Base-by-base conservation (phyloP, 2,113 vertebrate genomes). In the Callipepla squamata region DNA sequence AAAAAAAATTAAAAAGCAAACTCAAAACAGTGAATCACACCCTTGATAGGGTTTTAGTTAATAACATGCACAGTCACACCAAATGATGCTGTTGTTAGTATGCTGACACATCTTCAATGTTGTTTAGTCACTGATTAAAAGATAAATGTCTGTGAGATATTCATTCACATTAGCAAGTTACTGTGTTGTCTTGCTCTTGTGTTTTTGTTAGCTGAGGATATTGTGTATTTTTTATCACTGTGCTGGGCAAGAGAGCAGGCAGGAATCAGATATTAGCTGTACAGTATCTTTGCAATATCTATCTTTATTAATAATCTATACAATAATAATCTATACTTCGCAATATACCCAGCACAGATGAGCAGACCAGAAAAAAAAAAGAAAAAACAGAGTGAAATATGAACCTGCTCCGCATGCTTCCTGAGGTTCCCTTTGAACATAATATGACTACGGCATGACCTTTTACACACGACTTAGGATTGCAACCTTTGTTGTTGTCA, bases 1-100 rank as follows among this genome's bases (percentile, higher is more conserved):
- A 48, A 78, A 89, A 95, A 87, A 94, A 83, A n/a, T 11, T 93
- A 87, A 85, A 58, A n/a, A 79, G 5, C 51, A 87, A 93, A 81
- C 47, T 17, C 45, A 78, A 87, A 89, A 7, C 51, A 80, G 50
- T 80, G 62, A 95, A 68, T 95, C 89, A 92, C 50, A 81, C 87
- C 55, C 55, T 80, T 85, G 76, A 74, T 72, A 80, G 51, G 40
- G 45, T 36, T 89, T 80, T 91, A 44, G 34, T 68, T 63, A 44
- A 82, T 94, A 80, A 92, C 9, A 3, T 87, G 78, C 40, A 18
- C 4, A 30, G 50, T 73, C 76, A 86, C 38, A 36, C 51, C 38
- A 8, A 91, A 25, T 36, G 78, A 55, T 73, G 59, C 36, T 80
- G n/a, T 48, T 83, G 40, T n/a, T 76, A 63, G n/a, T 34, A 53